Percentiles rank a stretch among this genome's conserved stretches.
Evolutionary conservation across 2,888 invertebrate genomes (phyloP).

Genomic region (Melinopterus prodromus): DNA sequence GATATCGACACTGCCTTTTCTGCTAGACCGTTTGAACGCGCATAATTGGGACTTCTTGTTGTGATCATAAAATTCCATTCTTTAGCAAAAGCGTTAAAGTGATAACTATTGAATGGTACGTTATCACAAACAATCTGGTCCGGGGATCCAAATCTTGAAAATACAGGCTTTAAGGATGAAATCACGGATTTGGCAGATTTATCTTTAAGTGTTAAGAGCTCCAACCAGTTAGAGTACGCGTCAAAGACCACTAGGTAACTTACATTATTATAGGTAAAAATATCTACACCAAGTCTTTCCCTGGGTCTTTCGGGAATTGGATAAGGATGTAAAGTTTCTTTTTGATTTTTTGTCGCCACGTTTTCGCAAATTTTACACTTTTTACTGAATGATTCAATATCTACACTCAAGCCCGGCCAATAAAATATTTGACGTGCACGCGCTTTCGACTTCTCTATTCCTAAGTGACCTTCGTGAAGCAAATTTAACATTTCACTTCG

Average conservation of each 20-base stretch:
- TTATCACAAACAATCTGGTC: conserved; percentile 42
- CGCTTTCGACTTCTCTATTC: conserved; percentile 44
- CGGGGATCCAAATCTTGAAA: conserved; percentile 42
- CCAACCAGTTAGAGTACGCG: conserved; percentile 27
- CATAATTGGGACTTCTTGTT: conserved; percentile 43
- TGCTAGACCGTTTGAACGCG: conserved; percentile 43
- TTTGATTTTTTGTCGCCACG: conserved; percentile 16
- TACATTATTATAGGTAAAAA: conserved; percentile 22
- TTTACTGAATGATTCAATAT: conserved; percentile 40
- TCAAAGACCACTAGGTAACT: conserved; percentile 25
- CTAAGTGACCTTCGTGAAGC: conserved; percentile 44
- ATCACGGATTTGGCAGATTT: conserved; percentile 33
- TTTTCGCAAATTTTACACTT: conserved; percentile 27
- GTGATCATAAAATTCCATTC: conserved; percentile 41
- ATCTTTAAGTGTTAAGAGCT: conserved; percentile 7
- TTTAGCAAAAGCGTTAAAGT: conserved; percentile 36
- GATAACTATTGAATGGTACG: conserved; percentile 38
- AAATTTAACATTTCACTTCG: conserved; percentile 38
- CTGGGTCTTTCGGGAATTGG: conserved; percentile 24
- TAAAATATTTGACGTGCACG: conserved; percentile 43
- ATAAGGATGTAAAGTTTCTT: conserved; percentile 22
- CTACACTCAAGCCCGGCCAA: conserved; percentile 41
- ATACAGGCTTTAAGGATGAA: conserved; percentile 40
- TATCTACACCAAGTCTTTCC: conserved; percentile 27
- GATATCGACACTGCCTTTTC: conserved; percentile 39